Evolutionary conservation across 2,888 invertebrate species (phyloP).

Genomic region (Netelia inedita): DNA sequence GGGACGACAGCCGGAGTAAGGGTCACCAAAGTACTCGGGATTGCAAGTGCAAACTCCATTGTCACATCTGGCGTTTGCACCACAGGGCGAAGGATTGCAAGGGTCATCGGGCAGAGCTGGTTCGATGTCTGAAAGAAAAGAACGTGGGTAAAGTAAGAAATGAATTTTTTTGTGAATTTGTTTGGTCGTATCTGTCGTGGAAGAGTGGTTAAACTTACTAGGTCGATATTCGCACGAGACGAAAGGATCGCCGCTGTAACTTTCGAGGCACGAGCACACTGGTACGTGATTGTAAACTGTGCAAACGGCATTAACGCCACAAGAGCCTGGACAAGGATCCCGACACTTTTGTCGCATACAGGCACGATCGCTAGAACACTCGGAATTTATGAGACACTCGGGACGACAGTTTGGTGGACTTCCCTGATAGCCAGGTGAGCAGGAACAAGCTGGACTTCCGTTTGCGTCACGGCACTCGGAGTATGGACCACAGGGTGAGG

Average conservation of each 20-base stretch:
- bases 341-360: constrained; percentile 93
- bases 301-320: constrained; percentile 92
- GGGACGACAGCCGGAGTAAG: constrained; percentile 85
- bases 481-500: constrained; percentile 92
- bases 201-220: constrained; percentile 27
- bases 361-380: constrained; percentile 90
- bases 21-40: constrained; percentile 85
- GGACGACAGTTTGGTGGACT: constrained; percentile 90
- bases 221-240: constrained; percentile 87
- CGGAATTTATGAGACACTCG: constrained; percentile 89
- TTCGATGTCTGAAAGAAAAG: constrained; percentile 45
- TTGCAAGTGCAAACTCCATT: constrained; percentile 84
- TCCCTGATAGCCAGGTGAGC: constrained; percentile 88
- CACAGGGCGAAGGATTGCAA: constrained; percentile 86
- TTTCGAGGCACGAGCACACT: constrained; percentile 91
- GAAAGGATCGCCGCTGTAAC: constrained; percentile 94
- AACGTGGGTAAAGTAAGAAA: not conserved
- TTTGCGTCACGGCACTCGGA: constrained; percentile 91
- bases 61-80: constrained; percentile 86
- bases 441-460: constrained; percentile 88
- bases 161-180: not conserved
- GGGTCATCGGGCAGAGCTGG: constrained; percentile 67
- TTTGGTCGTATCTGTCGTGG: too few species aligned
- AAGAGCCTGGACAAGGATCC: constrained; percentile 93
- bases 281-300: constrained; percentile 93